Evolutionary conservation across 2,888 invertebrate species (phyloP).

Genomic region (Aphidoletes aphidimyza): DNA sequence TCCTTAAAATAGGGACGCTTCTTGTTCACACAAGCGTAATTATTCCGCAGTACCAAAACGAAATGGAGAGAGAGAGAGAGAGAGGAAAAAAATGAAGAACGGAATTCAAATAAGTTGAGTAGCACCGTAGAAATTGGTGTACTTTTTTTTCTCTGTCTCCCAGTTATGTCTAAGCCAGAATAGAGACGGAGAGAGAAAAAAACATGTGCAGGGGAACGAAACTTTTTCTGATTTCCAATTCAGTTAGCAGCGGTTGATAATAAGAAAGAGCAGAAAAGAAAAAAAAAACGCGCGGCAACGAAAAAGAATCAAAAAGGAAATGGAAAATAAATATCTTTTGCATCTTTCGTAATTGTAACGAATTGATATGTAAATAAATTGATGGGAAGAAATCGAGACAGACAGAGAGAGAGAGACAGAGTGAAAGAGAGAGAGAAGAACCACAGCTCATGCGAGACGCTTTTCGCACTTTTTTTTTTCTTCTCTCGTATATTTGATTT

Average conservation of each 20-base stretch:
- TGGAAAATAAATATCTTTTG: constrained; percentile 51
- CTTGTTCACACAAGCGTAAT: neutral
- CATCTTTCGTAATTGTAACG: constrained; percentile 45
- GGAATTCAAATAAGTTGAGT: neutral
- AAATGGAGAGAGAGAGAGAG: too few relatives aligned
- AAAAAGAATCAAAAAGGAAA: neutral
- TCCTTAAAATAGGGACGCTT: too few relatives aligned
- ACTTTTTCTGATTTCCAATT: constrained; percentile 30
- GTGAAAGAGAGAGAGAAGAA: neutral
- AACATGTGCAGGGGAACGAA: too few relatives aligned
- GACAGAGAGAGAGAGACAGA: neutral
- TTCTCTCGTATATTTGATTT: neutral
- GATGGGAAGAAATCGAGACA: constrained; percentile 15
- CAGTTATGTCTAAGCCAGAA: too few relatives aligned
- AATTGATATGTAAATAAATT: constrained; percentile 51
- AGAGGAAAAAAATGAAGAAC: neutral
- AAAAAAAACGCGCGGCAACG: neutral
- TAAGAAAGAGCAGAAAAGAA: neutral
- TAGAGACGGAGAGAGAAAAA: too few relatives aligned
- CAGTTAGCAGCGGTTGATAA: neutral
- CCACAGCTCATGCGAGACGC: neutral
- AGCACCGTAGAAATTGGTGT: too few relatives aligned
- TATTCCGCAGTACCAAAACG: neutral
- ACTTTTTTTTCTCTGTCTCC: too few relatives aligned
- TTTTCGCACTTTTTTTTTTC: neutral